Evolutionary conservation across 2,797 vertebrate species (phyloP).

Genomic region (Pseudomugil gertrudae): DNA sequence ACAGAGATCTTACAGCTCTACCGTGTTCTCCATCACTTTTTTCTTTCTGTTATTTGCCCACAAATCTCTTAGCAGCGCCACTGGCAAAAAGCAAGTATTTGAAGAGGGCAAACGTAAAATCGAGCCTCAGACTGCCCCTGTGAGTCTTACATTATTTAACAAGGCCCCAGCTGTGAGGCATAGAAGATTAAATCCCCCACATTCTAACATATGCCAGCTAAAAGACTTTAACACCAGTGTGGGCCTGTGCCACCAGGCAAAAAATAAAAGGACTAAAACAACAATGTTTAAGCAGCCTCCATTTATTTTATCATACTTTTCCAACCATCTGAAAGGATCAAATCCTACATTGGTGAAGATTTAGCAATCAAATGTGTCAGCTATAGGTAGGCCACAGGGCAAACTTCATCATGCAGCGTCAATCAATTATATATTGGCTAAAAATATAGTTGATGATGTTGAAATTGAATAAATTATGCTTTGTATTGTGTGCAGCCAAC

Average conservation of each 20-base stretch:
- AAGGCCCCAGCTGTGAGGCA: slow-evolving; percentile 77
- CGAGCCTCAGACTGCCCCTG: slow-evolving; percentile 71
- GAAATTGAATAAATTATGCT: slow-evolving; percentile 71
- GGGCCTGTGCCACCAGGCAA: slow-evolving; percentile 72
- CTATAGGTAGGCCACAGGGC: slow-evolving; percentile 68
- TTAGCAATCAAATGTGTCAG: slow-evolving; percentile 67
- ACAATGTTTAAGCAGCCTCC: slow-evolving; percentile 61
- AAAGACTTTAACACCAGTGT: slow-evolving; percentile 72
- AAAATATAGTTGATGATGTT: slow-evolving; percentile 65
- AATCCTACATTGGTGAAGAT: slow-evolving; percentile 69
- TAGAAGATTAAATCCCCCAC: slow-evolving; percentile 81
- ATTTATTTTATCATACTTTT: slow-evolving; percentile 54
- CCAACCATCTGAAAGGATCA: slow-evolving; percentile 67
- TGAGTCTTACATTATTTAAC: slow-evolving; percentile 82
- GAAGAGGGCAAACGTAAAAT: slow-evolving; percentile 73
- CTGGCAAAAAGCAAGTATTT: slow-evolving; percentile 68
- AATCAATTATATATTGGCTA: slow-evolving; percentile 65
- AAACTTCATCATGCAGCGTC: slow-evolving; percentile 55
- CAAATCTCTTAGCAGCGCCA: slow-evolving; percentile 57
- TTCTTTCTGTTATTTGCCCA: slow-evolving; percentile 58
- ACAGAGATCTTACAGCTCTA: slow-evolving; percentile 40
- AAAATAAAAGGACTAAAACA: slow-evolving; percentile 63
- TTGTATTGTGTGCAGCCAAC: slow-evolving; percentile 47
- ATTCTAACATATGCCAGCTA: slow-evolving; percentile 75
- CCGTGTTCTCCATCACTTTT: slow-evolving; percentile 35